Evolutionary conservation across 2,113 vertebrate genomes (phyloP), one percentile per base, ranked within the genome.

Genomic region (Calyptomena viridis): DNA sequence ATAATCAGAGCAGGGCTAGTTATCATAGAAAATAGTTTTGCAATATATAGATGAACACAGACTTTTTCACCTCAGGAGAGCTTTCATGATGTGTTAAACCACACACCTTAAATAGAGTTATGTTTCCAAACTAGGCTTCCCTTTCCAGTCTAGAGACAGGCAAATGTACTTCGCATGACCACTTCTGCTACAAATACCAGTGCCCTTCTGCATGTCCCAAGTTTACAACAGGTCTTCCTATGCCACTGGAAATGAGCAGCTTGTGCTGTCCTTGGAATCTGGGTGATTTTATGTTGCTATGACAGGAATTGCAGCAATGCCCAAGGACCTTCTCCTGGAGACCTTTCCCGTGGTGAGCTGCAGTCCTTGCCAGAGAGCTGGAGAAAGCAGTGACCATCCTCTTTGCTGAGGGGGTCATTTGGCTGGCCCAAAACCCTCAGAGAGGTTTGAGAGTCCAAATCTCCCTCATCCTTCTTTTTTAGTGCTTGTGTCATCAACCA

Each of bases 401-500:
- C 78, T 92, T 78, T 80, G 88, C 71, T 35, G 30, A 58, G 59
- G 12, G 37, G 37, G 37, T 24, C 4, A 0, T 76, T 58, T 69
- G 46, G 58, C 46, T 27, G 10, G n/a, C n/a, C n/a, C 67, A 30
- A 89, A 50, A 73, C 18, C 59, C 50, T 50, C 33, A 52, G 40
- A 75, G 88, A 52, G 10, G 31, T 76, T 50, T 90, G 21, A 0
- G 1, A 83, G 50, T 18, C 50, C 8, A 0, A 46, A 76, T 90
- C 82, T 79, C 90, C 67, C 3, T 0, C 33, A 84, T 60, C 35
- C 35, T 66, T 92, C 89, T 80, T 28, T 72, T 83, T 68, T 30
- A 79, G 40, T 78, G 46, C 62, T 88, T 93, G 53, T 68, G 52
- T 90, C 84, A 90, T 91, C 79, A 95, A 79, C 87, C 62, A 53